Evolutionary conservation across 2,888 invertebrate species (phyloP).

Genomic region (Griposia aprilina): DNA sequence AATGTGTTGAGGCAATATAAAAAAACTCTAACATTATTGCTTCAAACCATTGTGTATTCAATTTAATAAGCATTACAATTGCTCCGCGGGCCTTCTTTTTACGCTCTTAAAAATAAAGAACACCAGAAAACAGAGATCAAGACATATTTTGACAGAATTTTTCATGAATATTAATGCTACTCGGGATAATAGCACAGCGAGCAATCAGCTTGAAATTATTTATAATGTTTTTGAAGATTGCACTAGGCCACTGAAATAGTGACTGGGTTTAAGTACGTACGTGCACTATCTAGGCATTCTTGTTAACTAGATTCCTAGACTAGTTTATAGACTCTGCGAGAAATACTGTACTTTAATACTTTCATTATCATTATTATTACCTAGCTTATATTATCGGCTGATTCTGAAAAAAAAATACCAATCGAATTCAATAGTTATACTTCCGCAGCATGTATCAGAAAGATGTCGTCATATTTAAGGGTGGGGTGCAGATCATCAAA

Average conservation of each 20-base stretch:
- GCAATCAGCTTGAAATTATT: background rate
- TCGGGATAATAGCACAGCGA: background rate
- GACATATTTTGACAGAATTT: background rate
- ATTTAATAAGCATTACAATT: constrained; percentile 18
- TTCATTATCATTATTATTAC: background rate
- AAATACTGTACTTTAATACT: background rate
- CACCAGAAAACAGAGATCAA: background rate
- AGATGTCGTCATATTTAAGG: background rate
- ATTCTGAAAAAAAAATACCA: background rate
- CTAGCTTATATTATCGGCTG: background rate
- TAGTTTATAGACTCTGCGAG: background rate
- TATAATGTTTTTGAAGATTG: constrained; percentile 25
- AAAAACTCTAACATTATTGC: background rate
- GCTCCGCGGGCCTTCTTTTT: background rate
- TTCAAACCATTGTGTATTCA: background rate
- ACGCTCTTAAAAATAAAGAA: background rate
- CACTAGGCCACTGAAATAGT: constrained; percentile 3
- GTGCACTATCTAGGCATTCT: background rate
- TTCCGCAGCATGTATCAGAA: background rate
- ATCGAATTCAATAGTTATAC: constrained; percentile 5
- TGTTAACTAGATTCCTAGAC: constrained; percentile 1
- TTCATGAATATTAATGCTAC: background rate
- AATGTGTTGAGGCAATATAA: background rate
- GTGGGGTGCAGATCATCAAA: background rate
- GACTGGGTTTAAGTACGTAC: background rate